Base-by-base conservation (phyloP, 2,888 invertebrate species). In the Hypolimnas misippus region DNA sequence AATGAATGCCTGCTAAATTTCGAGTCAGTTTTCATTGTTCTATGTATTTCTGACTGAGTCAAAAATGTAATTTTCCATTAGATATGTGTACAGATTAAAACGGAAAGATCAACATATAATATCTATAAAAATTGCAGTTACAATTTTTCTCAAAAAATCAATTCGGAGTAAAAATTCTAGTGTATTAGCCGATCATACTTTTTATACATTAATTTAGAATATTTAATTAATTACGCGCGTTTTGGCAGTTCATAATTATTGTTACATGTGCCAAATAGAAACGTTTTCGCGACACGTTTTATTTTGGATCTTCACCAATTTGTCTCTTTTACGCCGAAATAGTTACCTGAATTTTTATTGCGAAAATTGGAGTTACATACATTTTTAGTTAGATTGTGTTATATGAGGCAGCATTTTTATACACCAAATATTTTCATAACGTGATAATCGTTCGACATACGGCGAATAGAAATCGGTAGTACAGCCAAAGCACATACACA, bases 221-320 rank as follows among this genome's bases (percentile, higher is more conserved):
- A 44, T 44, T 19, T 19, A 31, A 52, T 51, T 42, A n/a, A 12
- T 57, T 57, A 58, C 29, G 14, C 12, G 44, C 44, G 16, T 46
- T 35, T 53, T 46, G 59, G 53, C 53, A 53, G 59, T 59, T 53
- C 21, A 25, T 35, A 12, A 46, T 53, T 21, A 42, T 58, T 31
- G 35, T 59, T 25, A 53, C 17, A 19, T 44, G 19, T 44, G 19
- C 44, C 10, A 33, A 33, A 33, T 7, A 33, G 7, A 3, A 38
- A 38, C n/a, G 3, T n/a, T 38, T 38, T 51, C 6, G 3, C n/a
- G n/a, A 50, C 5, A 25, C 25, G 25, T 5, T 25, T 25, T 3
- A 25, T 5, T 5, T 38, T 14, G 1, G 12, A 35, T 35, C 10
- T 35, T 35, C 12, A 10, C 35, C 7, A 16, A 40, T 40, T 40